Percentiles rank a stretch among this genome's conserved stretches.
Conservation (phyloP, 2,797 vertebrate species). For the Pantherophis alleghaniensis region DNA sequence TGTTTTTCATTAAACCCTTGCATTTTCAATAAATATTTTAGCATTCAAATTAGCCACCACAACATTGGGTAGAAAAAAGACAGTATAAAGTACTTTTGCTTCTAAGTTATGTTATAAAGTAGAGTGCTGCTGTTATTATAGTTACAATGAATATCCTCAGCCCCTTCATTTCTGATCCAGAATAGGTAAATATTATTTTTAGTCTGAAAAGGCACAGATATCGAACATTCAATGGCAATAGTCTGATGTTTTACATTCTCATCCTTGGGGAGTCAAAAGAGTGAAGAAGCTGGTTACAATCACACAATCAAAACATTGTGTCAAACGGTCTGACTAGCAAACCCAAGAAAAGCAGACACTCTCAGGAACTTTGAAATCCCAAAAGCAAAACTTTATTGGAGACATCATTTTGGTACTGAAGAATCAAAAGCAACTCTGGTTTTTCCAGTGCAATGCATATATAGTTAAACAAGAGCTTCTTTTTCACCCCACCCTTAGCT, state of each 20-base stretch:
- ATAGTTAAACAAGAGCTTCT: no score
- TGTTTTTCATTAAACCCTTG: conserved; percentile 5
- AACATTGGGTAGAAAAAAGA: not conserved
- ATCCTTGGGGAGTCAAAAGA: not conserved
- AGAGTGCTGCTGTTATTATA: not conserved
- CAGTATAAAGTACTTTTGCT: not conserved
- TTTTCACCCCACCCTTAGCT: no score
- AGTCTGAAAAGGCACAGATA: not conserved
- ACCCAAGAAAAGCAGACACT: no score
- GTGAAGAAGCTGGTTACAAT: not conserved
- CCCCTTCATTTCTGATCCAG: not conserved
- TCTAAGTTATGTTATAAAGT: conserved; percentile 8
- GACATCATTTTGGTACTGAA: no score
- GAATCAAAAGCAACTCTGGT: no score
- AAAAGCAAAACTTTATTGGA: no score
- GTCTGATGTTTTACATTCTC: not conserved
- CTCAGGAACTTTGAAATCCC: no score
- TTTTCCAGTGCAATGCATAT: no score
- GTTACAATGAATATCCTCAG: not conserved
- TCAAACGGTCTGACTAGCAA: no score
- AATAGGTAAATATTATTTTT: conserved; percentile 1
- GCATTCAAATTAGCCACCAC: conserved; percentile 6
- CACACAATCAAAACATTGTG: not conserved
- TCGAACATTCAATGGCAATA: not conserved
- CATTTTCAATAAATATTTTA: conserved; percentile 21